phyloP scores from a whole-genome alignment of 2,888 invertebrate genomes.

The Nephrocerus scutellatus region DNA sequence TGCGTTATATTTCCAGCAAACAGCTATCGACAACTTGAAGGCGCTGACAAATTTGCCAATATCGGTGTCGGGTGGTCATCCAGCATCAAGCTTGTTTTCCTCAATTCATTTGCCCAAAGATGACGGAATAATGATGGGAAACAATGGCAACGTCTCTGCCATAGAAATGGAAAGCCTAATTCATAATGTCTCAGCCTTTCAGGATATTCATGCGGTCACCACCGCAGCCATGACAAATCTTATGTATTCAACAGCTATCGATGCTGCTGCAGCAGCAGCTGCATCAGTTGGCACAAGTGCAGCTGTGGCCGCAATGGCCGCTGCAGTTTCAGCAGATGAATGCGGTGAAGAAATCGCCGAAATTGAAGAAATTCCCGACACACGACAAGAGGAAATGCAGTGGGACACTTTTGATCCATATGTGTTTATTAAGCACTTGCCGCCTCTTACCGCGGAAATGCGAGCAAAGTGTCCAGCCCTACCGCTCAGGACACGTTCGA shows the following conservation, averaged over 20 bases:
- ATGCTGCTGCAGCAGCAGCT: conserved; percentile 15
- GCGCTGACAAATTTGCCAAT: conserved; percentile 50
- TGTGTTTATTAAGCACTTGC: conserved; percentile 84
- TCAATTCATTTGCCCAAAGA: conserved; percentile 44
- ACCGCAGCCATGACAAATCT: conserved; percentile 4
- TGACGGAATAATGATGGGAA: conserved; percentile 1
- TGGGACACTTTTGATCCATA: conserved; percentile 85
- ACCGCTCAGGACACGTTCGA: conserved; percentile 84
- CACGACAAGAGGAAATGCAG: conserved; percentile 40
- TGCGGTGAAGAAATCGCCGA: conserved; percentile 29
- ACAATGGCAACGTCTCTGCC: conserved; percentile 1
- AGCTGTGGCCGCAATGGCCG: conserved; percentile 17
- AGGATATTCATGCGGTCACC: conserved; percentile 24
- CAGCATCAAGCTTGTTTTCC: conserved; percentile 50
- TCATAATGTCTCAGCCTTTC: conserved; percentile 15
- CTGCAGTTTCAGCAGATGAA: conserved; percentile 15
- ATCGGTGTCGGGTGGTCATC: too few relatives aligned
- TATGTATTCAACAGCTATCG: conserved; percentile 15
- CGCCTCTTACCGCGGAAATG: conserved; percentile 72
- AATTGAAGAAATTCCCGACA: conserved; percentile 28
- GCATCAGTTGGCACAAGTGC: conserved; percentile 17
- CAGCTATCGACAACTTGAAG: conserved; percentile 52
- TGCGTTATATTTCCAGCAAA: conserved; percentile 29
- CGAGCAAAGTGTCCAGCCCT: conserved; percentile 61
- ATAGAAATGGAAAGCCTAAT: too few relatives aligned